Percentiles rank a stretch among this genome's conserved stretches.
These are phyloP conservation scores for Drosophila navojoa DNA, from an alignment of 1,140 invertebrate species.

Conservation along the genomic window DNA sequence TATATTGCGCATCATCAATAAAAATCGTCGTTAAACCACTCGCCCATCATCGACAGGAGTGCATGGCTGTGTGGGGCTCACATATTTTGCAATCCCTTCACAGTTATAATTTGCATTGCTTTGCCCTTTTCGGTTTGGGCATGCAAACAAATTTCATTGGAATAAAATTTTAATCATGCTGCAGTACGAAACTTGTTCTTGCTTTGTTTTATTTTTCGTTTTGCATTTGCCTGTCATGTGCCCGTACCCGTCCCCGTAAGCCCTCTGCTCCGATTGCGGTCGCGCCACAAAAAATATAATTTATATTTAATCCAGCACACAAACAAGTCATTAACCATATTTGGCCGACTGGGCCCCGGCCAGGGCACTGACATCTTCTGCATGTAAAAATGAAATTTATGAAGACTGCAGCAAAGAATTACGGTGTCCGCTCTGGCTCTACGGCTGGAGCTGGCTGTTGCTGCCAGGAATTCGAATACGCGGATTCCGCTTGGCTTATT, in stretches of 20 bases:
- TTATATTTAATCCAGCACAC: conserved; percentile 77
- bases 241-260: neutral
- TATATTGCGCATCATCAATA: conserved; percentile 16
- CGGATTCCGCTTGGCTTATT: conserved; percentile 60
- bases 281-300: conserved; percentile 65
- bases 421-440: conserved; percentile 27
- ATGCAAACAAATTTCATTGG: conserved; percentile 53
- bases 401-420: conserved; percentile 78
- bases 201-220: conserved; percentile 16
- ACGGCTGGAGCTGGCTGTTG: neutral
- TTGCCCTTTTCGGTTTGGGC: conserved; percentile 12
- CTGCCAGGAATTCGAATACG: conserved; percentile 18
- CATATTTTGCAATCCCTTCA: neutral
- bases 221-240: conserved; percentile 7
- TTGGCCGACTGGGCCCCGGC: conserved; percentile 31
- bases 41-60: neutral
- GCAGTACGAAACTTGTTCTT: conserved; percentile 50
- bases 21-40: neutral
- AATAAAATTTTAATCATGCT: conserved; percentile 58
- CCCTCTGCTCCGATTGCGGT: conserved; percentile 8
- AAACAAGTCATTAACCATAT: conserved; percentile 77
- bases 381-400: conserved; percentile 74
- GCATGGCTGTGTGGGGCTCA: neutral
- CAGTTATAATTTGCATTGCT: conserved; percentile 11
- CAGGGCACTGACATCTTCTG: conserved; percentile 47